A percentile compares a stretch with the other conserved stretches of the same genome.
Conservation (phyloP, 2,888 invertebrate species). For the Holacanthella duospinosa region DNA sequence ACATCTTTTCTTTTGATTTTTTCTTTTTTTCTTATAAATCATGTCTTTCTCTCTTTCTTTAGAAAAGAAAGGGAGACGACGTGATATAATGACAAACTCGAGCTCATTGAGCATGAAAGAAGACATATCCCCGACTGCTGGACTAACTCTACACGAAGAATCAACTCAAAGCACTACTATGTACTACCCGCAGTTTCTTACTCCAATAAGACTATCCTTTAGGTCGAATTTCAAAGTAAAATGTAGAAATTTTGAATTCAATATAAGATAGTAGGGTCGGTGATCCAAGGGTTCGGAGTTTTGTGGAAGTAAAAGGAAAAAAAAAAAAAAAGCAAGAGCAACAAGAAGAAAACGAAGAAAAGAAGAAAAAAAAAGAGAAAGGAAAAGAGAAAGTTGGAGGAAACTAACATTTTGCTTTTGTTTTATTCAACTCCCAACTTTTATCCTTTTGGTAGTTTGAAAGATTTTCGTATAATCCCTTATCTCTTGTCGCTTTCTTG, state of each 20-base stretch:
- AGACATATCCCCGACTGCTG: too few relatives aligned
- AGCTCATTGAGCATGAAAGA: background rate
- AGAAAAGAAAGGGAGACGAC: background rate
- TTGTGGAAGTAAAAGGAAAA: background rate
- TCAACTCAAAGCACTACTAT: background rate
- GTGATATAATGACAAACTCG: constrained; percentile 2
- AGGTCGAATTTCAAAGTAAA: background rate
- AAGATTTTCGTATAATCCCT: constrained; percentile 2
- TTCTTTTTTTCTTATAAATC: background rate
- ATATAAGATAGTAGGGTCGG: background rate
- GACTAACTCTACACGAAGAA: background rate
- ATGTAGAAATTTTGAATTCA: background rate
- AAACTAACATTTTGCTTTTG: constrained; percentile 1
- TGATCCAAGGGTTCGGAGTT: background rate
- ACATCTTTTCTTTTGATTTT: background rate
- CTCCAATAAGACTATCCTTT: background rate
- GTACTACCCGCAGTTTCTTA: background rate
- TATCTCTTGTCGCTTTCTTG: background rate
- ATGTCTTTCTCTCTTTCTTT: background rate
- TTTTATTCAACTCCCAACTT: constrained; percentile 1
- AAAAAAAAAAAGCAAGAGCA: too few relatives aligned
- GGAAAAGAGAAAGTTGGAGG: background rate
- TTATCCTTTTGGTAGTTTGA: background rate
- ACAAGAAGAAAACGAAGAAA: background rate
- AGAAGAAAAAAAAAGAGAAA: background rate